These are phyloP conservation scores for Monopterus albus DNA, from an alignment of 2,113 vertebrate genomes.

Conservation along the genomic window DNA sequence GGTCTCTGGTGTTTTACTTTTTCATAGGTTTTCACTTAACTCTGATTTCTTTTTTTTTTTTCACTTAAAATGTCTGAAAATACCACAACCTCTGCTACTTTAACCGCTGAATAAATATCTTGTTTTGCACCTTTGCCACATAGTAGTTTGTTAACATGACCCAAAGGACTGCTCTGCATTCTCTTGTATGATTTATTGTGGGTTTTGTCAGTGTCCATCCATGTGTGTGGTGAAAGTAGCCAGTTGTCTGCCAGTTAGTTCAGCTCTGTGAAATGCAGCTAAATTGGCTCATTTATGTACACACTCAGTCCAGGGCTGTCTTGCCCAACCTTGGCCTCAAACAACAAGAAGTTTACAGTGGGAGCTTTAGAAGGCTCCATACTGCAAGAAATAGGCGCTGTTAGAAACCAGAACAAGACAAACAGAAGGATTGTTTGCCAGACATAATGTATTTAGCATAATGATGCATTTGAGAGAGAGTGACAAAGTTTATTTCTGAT, in stretches of 20 bases:
- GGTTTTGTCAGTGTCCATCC: slow-evolving; percentile 40
- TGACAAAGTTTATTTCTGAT: slow-evolving; percentile 45
- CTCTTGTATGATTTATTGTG: slow-evolving; percentile 42
- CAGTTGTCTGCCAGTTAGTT: slow-evolving; percentile 43
- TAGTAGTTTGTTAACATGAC: slow-evolving; percentile 49
- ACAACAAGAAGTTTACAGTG: slow-evolving; percentile 54
- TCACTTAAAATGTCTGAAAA: slow-evolving; percentile 1
- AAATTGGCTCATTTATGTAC: slow-evolving; percentile 76
- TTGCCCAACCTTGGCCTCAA: slow-evolving; percentile 53
- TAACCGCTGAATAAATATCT: slow-evolving; percentile 8
- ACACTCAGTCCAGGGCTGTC: slow-evolving; percentile 49
- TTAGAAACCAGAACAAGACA: slow-evolving; percentile 42
- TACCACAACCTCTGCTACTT: not conserved
- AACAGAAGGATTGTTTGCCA: slow-evolving; percentile 46
- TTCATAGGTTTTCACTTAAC: not conserved
- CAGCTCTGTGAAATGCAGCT: slow-evolving; percentile 62
- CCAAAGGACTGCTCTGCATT: slow-evolving; percentile 31
- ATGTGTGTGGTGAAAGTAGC: slow-evolving; percentile 34
- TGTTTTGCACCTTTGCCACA: slow-evolving; percentile 36
- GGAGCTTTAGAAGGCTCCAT: slow-evolving; percentile 47
- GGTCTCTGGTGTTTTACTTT: not conserved
- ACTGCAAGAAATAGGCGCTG: slow-evolving; percentile 47
- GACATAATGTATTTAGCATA: slow-evolving; percentile 53
- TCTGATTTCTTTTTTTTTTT: not conserved
- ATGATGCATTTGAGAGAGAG: slow-evolving; percentile 59